phyloP scores from a whole-genome alignment of 2,888 invertebrate genomes.

The Cheilosia scutellata region DNA sequence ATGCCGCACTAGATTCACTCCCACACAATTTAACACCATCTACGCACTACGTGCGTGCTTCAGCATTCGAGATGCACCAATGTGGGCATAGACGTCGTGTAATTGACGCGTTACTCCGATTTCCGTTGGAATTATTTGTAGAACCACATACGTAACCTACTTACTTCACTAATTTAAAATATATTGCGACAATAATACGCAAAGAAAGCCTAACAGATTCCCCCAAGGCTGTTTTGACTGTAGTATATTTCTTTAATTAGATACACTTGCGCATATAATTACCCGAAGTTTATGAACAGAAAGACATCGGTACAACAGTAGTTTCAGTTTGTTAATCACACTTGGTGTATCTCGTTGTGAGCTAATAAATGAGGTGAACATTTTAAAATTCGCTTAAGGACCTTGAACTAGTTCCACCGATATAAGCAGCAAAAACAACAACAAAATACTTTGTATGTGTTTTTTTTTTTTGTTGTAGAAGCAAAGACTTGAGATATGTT shows the following conservation, averaged over 20 bases:
- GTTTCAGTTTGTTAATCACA: constrained; percentile 27
- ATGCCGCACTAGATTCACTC: constrained; percentile 1
- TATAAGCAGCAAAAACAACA: constrained; percentile 29
- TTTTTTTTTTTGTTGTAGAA: not conserved
- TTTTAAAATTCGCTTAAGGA: constrained; percentile 35
- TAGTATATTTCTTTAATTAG: constrained; percentile 47
- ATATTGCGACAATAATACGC: not conserved
- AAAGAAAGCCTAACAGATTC: constrained; percentile 1
- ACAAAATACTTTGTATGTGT: not conserved
- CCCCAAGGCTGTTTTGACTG: constrained; percentile 42
- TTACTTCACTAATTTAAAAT: not conserved
- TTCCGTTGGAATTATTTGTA: constrained; percentile 21
- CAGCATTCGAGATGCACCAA: constrained; percentile 36
- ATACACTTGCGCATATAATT: constrained; percentile 23
- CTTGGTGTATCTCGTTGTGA: constrained; percentile 40
- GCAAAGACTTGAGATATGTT: not conserved
- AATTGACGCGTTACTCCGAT: constrained; percentile 19
- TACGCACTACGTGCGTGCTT: not conserved
- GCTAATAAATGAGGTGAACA: constrained; percentile 55
- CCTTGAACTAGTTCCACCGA: constrained; percentile 63
- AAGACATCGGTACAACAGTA: not conserved
- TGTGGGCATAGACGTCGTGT: constrained; percentile 1
- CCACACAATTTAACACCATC: constrained; percentile 18
- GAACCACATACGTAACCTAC: not conserved
- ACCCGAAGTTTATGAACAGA: constrained; percentile 26